Evolutionary conservation across 2,797 vertebrate species (phyloP), one percentile per base, ranked within the genome.

Genomic region (Pipistrellus nathusii): DNA sequence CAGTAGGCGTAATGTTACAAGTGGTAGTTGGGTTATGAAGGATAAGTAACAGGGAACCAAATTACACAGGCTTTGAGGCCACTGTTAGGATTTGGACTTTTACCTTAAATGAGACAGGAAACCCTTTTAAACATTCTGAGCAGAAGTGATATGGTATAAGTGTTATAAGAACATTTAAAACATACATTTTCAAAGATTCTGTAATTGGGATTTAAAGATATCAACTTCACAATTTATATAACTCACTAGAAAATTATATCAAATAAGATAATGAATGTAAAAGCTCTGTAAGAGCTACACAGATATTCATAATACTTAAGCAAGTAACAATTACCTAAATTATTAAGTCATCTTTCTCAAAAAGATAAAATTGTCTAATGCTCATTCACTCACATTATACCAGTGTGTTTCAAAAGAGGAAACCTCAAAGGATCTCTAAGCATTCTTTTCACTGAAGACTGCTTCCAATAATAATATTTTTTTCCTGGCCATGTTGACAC

Each of bases 161-260:
- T 13, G 11, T 30, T 62, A 62, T 27, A 62, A 62, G 27, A 62
- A 30, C 27, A 30, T 62, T 27, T 62, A 62, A 62, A 62, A 62
- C 30, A 62, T 30, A 30, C 59, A 62, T 62, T 62, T 62, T 62
- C 59, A 62, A 62, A 62, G 12, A 62, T 30, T 30, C 59, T 62
- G 59, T 62, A 62, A 30, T 62, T 62, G 59, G 59, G 27, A 13
- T 62, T 62, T 62, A 62, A 30, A 30, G 25, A 30, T 30, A 62
- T 62, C 59, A 27, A 59, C 57, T 55, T 55, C 53, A 55, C 53
- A 55, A 55, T 59, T 27, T 27, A 27, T 59, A 59, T 59, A 59
- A 92, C 62, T 73, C 57, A 91, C 38, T 30, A 90, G 72, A n/a
- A 93, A 92, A 89, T 78, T 44, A 38, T 44, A 95, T 59, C 35